Base-by-base conservation (phyloP, 2,888 invertebrate genomes). In the Pyrgus malvae region DNA sequence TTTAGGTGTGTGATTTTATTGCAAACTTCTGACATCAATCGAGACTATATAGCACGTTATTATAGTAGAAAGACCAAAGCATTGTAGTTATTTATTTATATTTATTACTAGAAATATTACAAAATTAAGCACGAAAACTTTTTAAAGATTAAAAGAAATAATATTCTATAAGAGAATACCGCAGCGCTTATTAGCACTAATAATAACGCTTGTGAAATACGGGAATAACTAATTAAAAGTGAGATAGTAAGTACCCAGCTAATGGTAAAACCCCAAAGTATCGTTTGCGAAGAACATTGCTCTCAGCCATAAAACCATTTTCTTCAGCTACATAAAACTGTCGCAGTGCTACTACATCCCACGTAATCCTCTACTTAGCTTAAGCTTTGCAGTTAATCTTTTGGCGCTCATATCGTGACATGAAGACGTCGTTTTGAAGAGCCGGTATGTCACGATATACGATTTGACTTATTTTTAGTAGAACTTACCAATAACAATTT, bases 371-470 rank as follows among this genome's bases (percentile, higher is more conserved):
- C 45, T 40, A 45, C 46, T 46, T 54, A 46, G 53, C 53, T 54
- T 54, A 46, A 54, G 46, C 53, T 40, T 54, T 53, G 53, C 45
- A 40, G 53, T 53, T 53, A 53, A 53, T 53, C 53, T 53, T 53
- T 53, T 53, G 53, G 53, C 46, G 31, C 40, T 53, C 53, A 53
- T 46, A 53, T 53, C 38, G 40, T 40, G 45, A 53, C 53, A 53
- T 53, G 45, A 46, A 53, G 45, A 46, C 53, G 53, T 21, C 31
- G 21, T 53, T 40, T 53, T 46, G 45, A 37, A 40, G 16, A 2
- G n/a, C 17, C 6, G 17, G 16, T 16, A 35, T 35, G 8, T 35
- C 35, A 16, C 8, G 35, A 12, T 37, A 17, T n/a, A 37, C 35
- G 35, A 37, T 17, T 37, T 17, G 17, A 4, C 35, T 37, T 17